Conservation (phyloP, 2,888 invertebrate genomes). For the Sminthurinus aureus region DNA sequence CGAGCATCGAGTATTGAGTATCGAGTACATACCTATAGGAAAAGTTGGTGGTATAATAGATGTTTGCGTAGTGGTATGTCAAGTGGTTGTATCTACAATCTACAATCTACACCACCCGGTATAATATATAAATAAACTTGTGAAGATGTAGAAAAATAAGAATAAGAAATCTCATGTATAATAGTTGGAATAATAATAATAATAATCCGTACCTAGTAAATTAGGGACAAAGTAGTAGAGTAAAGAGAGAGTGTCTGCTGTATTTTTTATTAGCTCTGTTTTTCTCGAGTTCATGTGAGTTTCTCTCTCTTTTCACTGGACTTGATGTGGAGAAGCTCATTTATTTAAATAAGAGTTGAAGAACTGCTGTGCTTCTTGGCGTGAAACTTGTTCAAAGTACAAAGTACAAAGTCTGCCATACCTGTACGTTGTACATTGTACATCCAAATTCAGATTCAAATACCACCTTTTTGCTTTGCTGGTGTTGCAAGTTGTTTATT, state of each 20-base stretch:
- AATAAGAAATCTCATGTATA: too few species aligned
- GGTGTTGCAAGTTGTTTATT: too few species aligned
- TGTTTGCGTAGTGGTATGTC: too few species aligned
- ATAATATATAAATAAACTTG: not conserved
- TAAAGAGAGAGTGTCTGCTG: not conserved
- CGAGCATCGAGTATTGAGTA: too few species aligned
- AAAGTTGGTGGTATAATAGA: too few species aligned
- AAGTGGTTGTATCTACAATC: too few species aligned
- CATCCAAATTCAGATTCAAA: not conserved
- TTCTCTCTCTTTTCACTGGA: not conserved
- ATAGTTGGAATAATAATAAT: too few species aligned
- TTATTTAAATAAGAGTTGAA: slow-evolving; percentile 4
- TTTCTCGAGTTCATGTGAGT: slow-evolving; percentile 4
- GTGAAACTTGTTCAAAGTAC: not conserved
- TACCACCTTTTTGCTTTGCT: too few species aligned
- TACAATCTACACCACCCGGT: too few species aligned
- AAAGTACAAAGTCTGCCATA: not conserved
- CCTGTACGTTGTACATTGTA: not conserved
- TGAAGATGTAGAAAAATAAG: too few species aligned
- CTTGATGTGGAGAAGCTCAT: not conserved
- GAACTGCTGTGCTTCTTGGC: not conserved
- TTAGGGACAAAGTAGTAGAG: not conserved
- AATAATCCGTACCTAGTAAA: not conserved
- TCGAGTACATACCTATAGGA: too few species aligned
- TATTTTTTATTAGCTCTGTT: slow-evolving; percentile 4